These are phyloP conservation scores for Pseudomyrmex flavicornis DNA, from an alignment of 1,140 invertebrate species.

Conservation along the genomic window DNA sequence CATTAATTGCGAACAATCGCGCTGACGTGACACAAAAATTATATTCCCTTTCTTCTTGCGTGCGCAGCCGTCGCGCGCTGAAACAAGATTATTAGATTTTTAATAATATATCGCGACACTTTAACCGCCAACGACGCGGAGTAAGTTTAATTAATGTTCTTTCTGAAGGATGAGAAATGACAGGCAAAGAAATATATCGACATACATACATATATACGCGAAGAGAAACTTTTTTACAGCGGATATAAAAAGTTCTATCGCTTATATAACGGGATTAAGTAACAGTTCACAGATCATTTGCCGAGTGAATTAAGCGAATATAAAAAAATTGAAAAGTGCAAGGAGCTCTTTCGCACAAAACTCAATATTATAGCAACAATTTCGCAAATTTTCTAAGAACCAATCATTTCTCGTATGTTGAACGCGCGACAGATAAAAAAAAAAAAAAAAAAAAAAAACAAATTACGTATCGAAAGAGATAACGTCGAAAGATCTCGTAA, in stretches of 20 bases:
- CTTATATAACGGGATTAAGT: not conserved
- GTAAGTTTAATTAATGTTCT: conserved; percentile 55
- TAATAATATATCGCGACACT: conserved; percentile 57
- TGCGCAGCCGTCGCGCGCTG: not conserved
- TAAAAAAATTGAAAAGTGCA: not conserved
- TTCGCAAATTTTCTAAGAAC: not conserved
- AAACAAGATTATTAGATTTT: conserved; percentile 48
- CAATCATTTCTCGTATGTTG: not conserved
- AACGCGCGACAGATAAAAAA: not conserved
- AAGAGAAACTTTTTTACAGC: conserved; percentile 11
- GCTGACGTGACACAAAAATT: conserved; percentile 51
- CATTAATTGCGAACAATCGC: conserved; percentile 52
- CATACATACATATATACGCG: not conserved
- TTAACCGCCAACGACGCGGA: conserved; percentile 19
- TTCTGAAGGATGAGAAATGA: conserved; percentile 13
- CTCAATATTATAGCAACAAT: not conserved
- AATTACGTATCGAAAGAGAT: not conserved
- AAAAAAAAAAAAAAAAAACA: no score
- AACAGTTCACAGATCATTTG: conserved; percentile 1
- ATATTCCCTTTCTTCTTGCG: conserved; percentile 31
- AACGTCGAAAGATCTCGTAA: not conserved
- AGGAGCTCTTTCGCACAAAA: no score
- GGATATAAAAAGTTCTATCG: not conserved
- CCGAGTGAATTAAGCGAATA: conserved; percentile 3
- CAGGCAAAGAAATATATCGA: not conserved